phyloP scores from a whole-genome alignment of 2,888 invertebrate genomes.

The Hyposoter didymator region DNA sequence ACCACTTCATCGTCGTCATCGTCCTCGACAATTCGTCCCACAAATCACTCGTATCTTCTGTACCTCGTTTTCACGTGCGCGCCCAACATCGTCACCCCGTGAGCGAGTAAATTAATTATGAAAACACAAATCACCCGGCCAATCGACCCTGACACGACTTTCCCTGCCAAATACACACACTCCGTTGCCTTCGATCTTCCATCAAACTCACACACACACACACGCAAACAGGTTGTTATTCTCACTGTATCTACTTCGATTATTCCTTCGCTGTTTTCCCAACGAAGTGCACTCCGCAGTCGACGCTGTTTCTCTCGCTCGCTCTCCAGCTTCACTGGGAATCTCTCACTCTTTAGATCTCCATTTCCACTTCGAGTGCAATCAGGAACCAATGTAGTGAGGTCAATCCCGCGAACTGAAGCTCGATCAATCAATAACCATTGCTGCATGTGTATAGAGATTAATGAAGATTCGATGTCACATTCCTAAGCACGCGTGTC shows the following conservation, averaged over 20 bases:
- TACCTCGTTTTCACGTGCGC: constrained; percentile 38
- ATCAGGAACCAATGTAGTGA: background rate
- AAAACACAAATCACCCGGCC: constrained; percentile 66
- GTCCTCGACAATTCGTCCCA: constrained; percentile 39
- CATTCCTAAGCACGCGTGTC: constrained; percentile 58
- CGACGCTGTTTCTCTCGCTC: constrained; percentile 5
- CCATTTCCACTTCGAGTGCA: background rate
- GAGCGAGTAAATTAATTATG: constrained; percentile 69
- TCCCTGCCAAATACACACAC: constrained; percentile 47
- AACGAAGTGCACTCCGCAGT: constrained; percentile 29
- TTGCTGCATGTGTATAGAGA: constrained; percentile 44
- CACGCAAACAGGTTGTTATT: background rate
- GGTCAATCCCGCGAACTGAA: constrained; percentile 49
- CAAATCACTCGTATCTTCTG: constrained; percentile 52
- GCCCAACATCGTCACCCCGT: constrained; percentile 41
- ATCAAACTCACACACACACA: constrained; percentile 9
- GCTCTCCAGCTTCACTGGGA: background rate
- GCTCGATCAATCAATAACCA: constrained; percentile 56
- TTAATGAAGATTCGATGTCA: constrained; percentile 57
- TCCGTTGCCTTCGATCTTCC: constrained; percentile 55
- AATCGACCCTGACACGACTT: constrained; percentile 50
- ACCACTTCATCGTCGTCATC: constrained; percentile 46
- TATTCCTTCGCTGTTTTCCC: constrained; percentile 46
- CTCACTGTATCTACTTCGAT: constrained; percentile 20
- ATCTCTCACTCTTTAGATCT: background rate